phyloP scores from a whole-genome alignment of 2,888 invertebrate species.

The Polyploca ridens region DNA sequence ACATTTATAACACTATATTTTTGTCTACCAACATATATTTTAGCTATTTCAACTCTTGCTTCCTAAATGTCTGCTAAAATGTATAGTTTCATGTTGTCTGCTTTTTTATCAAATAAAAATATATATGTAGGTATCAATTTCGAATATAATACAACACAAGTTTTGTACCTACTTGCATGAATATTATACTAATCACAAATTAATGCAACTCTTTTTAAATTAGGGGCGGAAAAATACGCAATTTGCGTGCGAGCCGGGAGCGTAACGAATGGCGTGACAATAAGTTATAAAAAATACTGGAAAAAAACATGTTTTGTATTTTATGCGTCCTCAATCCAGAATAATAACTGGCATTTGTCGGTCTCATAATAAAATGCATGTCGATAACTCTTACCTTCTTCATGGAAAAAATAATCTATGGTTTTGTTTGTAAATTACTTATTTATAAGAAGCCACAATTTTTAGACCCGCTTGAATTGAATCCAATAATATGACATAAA shows the following conservation, averaged over 20 bases:
- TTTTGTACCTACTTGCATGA: background rate
- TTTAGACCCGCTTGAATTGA: too few species aligned
- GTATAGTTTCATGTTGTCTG: background rate
- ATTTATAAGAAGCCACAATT: background rate
- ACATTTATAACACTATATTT: slow-evolving; percentile 7
- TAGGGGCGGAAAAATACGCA: background rate
- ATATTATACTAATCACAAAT: slow-evolving; percentile 1
- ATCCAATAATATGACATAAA: too few species aligned
- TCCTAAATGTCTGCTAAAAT: background rate
- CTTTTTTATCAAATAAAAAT: background rate
- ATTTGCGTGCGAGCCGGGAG: background rate
- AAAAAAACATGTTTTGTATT: slow-evolving; percentile 6
- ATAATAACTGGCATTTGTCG: background rate
- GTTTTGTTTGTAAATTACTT: background rate
- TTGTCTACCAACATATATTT: background rate
- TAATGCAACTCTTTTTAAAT: background rate
- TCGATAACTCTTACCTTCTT: background rate
- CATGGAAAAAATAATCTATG: background rate
- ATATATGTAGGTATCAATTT: too few species aligned
- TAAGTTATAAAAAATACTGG: slow-evolving; percentile 7
- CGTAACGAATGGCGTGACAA: slow-evolving; percentile 2
- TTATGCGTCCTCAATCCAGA: background rate
- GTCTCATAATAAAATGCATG: background rate
- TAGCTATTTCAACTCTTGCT: background rate
- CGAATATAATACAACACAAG: too few species aligned